Conservation (phyloP, 2,888 invertebrate species). For the Pheosia gnoma region DNA sequence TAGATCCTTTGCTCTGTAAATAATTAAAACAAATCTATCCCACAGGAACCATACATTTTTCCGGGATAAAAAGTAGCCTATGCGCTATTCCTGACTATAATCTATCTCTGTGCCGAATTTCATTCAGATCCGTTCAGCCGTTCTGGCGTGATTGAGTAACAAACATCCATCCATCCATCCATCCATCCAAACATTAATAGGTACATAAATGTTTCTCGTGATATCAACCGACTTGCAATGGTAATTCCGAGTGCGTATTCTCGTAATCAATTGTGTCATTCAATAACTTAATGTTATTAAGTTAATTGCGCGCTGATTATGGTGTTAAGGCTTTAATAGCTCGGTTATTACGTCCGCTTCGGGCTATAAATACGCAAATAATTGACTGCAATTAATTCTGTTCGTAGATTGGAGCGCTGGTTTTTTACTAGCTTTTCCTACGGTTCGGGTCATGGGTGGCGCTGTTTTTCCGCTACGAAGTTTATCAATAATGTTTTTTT, state of each 20-base stretch:
- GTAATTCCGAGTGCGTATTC: conserved; percentile 67
- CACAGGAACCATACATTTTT: no score
- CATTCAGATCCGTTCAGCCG: no score
- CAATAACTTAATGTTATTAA: conserved; percentile 76
- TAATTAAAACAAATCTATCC: no score
- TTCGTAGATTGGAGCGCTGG: not conserved
- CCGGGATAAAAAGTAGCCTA: no score
- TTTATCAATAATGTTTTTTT: not conserved
- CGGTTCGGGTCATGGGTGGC: not conserved
- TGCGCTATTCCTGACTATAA: no score
- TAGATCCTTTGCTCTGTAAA: no score
- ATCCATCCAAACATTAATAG: no score
- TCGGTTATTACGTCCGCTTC: conserved; percentile 47
- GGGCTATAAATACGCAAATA: conserved; percentile 30
- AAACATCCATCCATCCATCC: no score
- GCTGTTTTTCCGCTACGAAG: not conserved
- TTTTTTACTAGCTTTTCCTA: conserved; percentile 1
- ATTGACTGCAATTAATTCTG: conserved; percentile 22
- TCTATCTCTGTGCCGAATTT: no score
- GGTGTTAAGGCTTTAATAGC: conserved; percentile 72
- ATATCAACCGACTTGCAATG: conserved; percentile 56
- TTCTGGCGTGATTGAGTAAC: no score
- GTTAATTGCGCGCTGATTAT: conserved; percentile 70
- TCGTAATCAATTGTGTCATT: conserved; percentile 70
- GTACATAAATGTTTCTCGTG: conserved; percentile 42